phyloP scores from a whole-genome alignment of 2,888 invertebrate genomes.

The Plebejus anna region DNA sequence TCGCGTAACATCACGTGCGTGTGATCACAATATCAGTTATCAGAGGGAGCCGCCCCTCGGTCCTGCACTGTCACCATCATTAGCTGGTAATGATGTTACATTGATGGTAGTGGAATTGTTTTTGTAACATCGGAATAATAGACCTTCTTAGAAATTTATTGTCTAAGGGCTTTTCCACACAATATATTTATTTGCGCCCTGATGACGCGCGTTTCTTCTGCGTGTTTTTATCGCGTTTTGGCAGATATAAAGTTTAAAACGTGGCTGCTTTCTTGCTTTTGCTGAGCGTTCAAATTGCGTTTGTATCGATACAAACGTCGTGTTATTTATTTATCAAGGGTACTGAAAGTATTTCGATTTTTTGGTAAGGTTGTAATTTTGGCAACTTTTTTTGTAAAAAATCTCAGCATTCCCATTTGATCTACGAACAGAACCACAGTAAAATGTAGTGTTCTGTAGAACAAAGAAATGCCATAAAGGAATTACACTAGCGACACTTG shows the following conservation, averaged over 20 bases:
- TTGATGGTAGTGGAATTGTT: background rate
- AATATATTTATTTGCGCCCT: too few relatives aligned
- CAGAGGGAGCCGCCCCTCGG: background rate
- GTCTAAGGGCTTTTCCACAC: too few relatives aligned
- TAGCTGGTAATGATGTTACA: background rate
- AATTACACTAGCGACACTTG: background rate
- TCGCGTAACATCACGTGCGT: background rate
- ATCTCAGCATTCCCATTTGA: background rate
- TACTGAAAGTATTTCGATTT: too few relatives aligned
- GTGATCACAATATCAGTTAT: slow-evolving; percentile 11
- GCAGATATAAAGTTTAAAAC: too few relatives aligned
- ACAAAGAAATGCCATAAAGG: background rate
- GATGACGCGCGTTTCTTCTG: too few relatives aligned
- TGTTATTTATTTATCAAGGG: too few relatives aligned
- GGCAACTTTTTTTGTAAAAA: too few relatives aligned
- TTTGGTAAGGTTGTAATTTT: too few relatives aligned
- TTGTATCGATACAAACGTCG: too few relatives aligned
- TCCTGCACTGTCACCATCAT: background rate
- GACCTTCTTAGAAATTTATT: background rate
- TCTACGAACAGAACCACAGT: background rate
- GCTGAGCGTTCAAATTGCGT: too few relatives aligned
- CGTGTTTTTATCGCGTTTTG: too few relatives aligned
- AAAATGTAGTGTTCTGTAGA: background rate
- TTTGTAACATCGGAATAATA: background rate
- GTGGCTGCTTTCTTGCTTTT: too few relatives aligned